Evolutionary conservation across 2,797 vertebrate genomes (phyloP).

Genomic region (Benthosema pterotum): DNA sequence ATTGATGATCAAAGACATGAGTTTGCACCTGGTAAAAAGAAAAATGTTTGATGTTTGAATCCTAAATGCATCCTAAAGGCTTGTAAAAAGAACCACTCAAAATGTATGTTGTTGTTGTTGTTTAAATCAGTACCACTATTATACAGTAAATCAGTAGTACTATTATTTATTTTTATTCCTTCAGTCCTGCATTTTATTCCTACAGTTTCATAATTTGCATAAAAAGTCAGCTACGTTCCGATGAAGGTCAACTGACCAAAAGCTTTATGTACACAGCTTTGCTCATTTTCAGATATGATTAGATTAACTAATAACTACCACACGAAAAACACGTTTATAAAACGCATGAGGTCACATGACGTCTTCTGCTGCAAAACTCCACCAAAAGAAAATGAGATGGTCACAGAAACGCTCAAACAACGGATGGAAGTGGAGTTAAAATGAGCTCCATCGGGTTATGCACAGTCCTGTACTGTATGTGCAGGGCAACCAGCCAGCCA

Average conservation of each 20-base stretch:
- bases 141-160: too few relatives aligned
- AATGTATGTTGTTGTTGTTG: too few relatives aligned
- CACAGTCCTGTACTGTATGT: slow-evolving; percentile 13
- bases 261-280: too few relatives aligned
- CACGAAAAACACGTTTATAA: too few relatives aligned
- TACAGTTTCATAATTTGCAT: too few relatives aligned
- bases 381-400: neutral
- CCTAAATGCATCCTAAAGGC: neutral
- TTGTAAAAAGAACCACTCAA: neutral
- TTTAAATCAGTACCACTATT: too few relatives aligned
- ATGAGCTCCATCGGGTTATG: slow-evolving; percentile 6
- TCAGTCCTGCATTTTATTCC: too few relatives aligned
- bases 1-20: slow-evolving; percentile 10
- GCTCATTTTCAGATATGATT: too few relatives aligned
- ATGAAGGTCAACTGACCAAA: too few relatives aligned
- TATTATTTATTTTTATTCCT: too few relatives aligned
- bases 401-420: slow-evolving; percentile 12
- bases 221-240: too few relatives aligned
- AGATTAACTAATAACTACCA: too few relatives aligned
- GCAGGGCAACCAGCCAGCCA: slow-evolving; percentile 8
- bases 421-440: slow-evolving; percentile 12
- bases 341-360: neutral
- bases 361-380: neutral
- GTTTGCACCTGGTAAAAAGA: slow-evolving; percentile 24
- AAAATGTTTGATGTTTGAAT: neutral